A percentile compares a stretch with the other conserved stretches of the same genome.
Conservation (phyloP, 2,113 vertebrate genomes). For the Oryzias melastigma region DNA sequence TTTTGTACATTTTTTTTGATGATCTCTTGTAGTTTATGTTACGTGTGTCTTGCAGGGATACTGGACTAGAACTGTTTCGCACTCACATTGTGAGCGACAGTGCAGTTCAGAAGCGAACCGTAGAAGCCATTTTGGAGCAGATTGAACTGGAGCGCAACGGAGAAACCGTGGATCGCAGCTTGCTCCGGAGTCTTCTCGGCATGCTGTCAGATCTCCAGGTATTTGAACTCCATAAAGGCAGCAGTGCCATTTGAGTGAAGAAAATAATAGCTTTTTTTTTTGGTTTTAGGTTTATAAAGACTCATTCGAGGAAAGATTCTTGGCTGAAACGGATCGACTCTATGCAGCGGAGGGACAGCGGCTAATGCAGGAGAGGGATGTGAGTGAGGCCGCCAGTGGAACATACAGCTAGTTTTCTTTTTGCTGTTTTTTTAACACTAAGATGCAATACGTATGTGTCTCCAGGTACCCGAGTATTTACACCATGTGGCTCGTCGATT, state of each 20-base stretch:
- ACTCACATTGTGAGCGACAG: slow-evolving; percentile 96
- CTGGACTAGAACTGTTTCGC: slow-evolving; percentile 95
- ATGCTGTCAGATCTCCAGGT: slow-evolving; percentile 99
- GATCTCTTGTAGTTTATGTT: slow-evolving; percentile 6
- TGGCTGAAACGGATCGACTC: slow-evolving; percentile 94
- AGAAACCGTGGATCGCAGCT: slow-evolving; percentile 93
- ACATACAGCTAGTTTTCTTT: not conserved
- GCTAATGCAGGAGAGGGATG: slow-evolving; percentile 98
- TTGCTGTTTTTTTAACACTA: not conserved
- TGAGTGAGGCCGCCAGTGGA: slow-evolving; percentile 63
- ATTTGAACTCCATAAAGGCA: slow-evolving; percentile 20
- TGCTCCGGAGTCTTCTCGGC: slow-evolving; percentile 93
- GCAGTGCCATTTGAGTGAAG: not conserved
- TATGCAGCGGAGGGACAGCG: slow-evolving; percentile 96
- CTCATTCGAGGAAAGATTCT: slow-evolving; percentile 94
- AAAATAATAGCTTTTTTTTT: not conserved
- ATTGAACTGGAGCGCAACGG: slow-evolving; percentile 95
- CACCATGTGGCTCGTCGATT: slow-evolving; percentile 97
- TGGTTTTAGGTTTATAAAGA: slow-evolving; percentile 91
- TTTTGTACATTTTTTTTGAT: not conserved
- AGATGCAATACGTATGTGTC: not conserved
- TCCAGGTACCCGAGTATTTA: slow-evolving; percentile 81
- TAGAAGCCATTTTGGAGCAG: slow-evolving; percentile 95
- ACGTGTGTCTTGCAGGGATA: slow-evolving; percentile 82
- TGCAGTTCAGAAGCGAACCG: slow-evolving; percentile 95